Evolutionary conservation across 2,888 invertebrate species (phyloP), one percentile per base, ranked within the genome.

Genomic region (Athrips mouffetella): DNA sequence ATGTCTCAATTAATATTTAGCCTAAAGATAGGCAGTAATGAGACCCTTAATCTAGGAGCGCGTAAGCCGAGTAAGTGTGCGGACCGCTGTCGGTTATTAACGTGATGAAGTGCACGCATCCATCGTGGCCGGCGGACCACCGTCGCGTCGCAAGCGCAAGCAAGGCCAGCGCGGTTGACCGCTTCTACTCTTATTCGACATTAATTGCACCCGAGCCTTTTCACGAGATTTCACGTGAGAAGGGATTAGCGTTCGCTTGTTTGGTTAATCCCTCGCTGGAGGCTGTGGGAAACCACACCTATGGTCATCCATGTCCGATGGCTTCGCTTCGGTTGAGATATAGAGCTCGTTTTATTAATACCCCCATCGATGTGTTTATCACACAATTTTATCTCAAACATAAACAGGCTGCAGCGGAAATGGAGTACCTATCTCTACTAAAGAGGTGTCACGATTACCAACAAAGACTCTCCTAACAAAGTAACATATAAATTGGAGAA

Each of bases 1-100:
- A 87, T 80, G 74, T 85, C 86, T 87, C 85, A 84, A 87, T 87
- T 88, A 86, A 76, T 76, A 78, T 84, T 84, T 88, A 77, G 87
- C 87, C 87, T 81, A 73, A 80, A 85, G 87, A 82, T 73, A 86
- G 67, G 63, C 64, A 68, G 67, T 88, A 87, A 87, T 87, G 87
- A 85, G 78, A 62, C 65, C 54, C 66, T 79, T 76, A 70, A 78
- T 79, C 76, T 80, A 80, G 75, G 70, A 67, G 73, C 75, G 87
- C 87, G 87, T 87, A 87, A 87, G 82, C 80, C 83, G 74, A 86
- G 87, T 87, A 78, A 68, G 80, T 73, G 67, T 58, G 69, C 70
- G 59, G 77, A 70, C 67, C 25, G 35, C 35, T 30, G 42, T 29
- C 31, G 70, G 77, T 79, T 76, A 87, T 87, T 86, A 84, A 79